Percentiles rank a stretch among this genome's conserved stretches.
Evolutionary conservation across 2,797 vertebrate species (phyloP).

Genomic region (Propithecus perrieri): DNA sequence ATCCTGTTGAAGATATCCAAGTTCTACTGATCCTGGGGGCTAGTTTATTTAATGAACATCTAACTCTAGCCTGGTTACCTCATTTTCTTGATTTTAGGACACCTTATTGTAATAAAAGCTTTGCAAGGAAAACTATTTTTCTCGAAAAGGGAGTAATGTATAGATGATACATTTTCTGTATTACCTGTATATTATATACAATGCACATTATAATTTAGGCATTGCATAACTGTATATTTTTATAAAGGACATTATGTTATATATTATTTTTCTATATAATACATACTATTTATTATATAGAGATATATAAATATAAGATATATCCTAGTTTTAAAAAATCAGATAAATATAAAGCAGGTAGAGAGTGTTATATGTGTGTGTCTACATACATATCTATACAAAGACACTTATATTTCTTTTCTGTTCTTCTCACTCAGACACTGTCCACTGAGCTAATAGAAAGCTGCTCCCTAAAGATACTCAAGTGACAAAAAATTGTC

Average conservation of each 20-base stretch:
- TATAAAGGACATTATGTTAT: not conserved
- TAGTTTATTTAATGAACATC: not conserved
- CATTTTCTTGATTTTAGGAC: constrained; percentile 8
- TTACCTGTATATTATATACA: not conserved
- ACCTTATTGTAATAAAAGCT: not conserved
- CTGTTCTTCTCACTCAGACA: not conserved
- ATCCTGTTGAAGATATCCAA: not conserved
- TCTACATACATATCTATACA: not conserved
- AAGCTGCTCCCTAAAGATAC: not conserved
- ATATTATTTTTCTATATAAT: not conserved
- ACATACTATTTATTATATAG: not conserved
- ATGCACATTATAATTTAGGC: not conserved
- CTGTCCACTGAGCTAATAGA: not conserved
- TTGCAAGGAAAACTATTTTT: not conserved
- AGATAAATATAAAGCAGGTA: not conserved
- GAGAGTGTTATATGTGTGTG: not conserved
- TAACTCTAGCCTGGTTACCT: not conserved
- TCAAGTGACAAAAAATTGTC: not conserved
- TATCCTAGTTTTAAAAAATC: not conserved
- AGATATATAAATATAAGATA: not conserved
- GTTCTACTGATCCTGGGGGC: not conserved
- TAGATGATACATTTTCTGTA: not conserved
- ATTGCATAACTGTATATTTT: not conserved
- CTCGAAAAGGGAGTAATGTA: not conserved
- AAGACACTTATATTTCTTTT: not conserved